These are phyloP conservation scores for Prunella himalayana DNA, from an alignment of 2,113 vertebrate genomes.

Conservation along the genomic window DNA sequence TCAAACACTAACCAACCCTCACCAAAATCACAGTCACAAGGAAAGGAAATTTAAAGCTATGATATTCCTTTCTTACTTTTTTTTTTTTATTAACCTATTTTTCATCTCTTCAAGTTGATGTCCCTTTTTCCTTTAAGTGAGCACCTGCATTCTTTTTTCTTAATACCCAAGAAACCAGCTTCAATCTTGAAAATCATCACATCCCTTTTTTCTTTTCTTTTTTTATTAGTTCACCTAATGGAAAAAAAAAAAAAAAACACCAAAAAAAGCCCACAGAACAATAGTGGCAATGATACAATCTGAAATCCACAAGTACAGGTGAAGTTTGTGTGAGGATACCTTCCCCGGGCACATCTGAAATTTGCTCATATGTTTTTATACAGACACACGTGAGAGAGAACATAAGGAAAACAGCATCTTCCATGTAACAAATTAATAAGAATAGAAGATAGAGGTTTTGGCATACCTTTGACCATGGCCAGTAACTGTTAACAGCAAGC, in stretches of 20 bases:
- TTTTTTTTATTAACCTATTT: background rate
- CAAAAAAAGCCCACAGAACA: background rate
- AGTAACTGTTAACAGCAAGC: constrained; percentile 79
- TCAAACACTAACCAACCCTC: background rate
- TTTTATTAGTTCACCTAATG: background rate
- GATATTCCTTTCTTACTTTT: background rate
- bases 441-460: constrained; percentile 14
- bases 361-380: background rate
- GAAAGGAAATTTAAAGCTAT: background rate
- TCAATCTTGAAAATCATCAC: background rate
- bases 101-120: background rate
- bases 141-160: background rate
- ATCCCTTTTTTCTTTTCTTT: background rate
- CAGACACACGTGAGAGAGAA: background rate
- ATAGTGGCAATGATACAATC: background rate
- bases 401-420: constrained; percentile 39
- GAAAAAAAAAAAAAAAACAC: background rate
- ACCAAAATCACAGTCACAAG: background rate
- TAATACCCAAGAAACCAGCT: background rate
- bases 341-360: background rate
- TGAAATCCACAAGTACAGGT: background rate
- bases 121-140: background rate
- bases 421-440: constrained; percentile 13
- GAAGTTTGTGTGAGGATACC: background rate
- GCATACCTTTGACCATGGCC: constrained; percentile 60